Base-by-base conservation (phyloP, 2,113 vertebrate genomes). In the Lanius ludovicianus region DNA sequence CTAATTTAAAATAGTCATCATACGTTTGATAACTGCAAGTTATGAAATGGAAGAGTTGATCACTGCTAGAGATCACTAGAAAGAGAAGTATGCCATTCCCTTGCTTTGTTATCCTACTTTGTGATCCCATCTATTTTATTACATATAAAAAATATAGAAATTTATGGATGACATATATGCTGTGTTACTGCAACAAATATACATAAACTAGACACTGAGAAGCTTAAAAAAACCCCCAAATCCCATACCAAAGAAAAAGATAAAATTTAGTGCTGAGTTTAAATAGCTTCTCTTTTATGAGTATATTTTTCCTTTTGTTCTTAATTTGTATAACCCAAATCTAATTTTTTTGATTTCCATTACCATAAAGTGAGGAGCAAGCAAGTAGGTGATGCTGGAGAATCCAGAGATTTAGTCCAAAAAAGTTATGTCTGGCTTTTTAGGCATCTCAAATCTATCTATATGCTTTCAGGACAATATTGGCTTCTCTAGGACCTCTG, bases 11-110 rank as follows among this genome's bases (percentile, higher is more conserved):
- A 87, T 63, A 87, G 15, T 39, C 16, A 64, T 62, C n/a, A 44
- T 62, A 35, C 4, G 35, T 49, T 78, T 74, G 13, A 59, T 42
- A n/a, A 70, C 37, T 64, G 37, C 3, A 78, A 84, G 60, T 95
- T 76, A 75, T 53, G 39, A 70, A 77, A 92, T 25, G 9, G 47
- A 95, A 82, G 52, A 52, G 21, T 19, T 85, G 30, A 86, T 89
- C 23, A 14, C 10, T 84, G 23, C 27, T 86, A 44, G 46, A 73
- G 13, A 31, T 87, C 8, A 4, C 7, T 73, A 63, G 39, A 74
- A 82, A 80, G 20, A 84, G 41, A 87, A 68, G 20, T 19, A 59
- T 67, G 15, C 11, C 10, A 17, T 88, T 91, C 9, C 9, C 12
- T 49, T 74, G 27, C 9, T 90, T 24, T 86, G 11, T 70, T 79